A percentile compares a stretch with the other conserved stretches of the same genome.
phyloP scores from a whole-genome alignment of 2,888 invertebrate genomes.

The Tachina grossa region DNA sequence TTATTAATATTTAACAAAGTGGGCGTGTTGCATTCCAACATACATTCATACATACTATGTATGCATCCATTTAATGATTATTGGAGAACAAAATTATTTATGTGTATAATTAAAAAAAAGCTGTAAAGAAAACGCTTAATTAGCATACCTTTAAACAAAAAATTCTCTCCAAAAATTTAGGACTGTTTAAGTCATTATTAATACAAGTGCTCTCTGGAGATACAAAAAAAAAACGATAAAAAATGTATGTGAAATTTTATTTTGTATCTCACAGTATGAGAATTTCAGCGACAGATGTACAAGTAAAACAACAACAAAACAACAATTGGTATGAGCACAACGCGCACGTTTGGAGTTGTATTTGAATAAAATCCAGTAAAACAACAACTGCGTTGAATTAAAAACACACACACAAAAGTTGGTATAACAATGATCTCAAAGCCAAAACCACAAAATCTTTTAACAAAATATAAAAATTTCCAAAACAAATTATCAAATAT shows the following conservation, averaged over 20 bases:
- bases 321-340: constrained; percentile 6
- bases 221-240: constrained; percentile 41
- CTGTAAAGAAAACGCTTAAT: constrained; percentile 32
- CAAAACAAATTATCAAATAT: constrained; percentile 20
- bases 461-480: constrained; percentile 15
- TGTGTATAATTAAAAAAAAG: not conserved
- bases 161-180: not conserved
- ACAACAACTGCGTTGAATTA: constrained; percentile 6
- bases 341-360: constrained; percentile 38
- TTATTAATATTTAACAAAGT: too few species aligned
- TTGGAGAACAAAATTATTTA: too few species aligned
- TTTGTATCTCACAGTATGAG: constrained; percentile 21
- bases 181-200: not conserved
- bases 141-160: not conserved
- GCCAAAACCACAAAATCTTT: constrained; percentile 48
- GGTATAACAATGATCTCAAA: constrained; percentile 60
- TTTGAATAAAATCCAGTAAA: constrained; percentile 48
- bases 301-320: constrained; percentile 34
- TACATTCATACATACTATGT: too few species aligned
- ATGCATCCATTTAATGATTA: too few species aligned
- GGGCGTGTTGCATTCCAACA: too few species aligned
- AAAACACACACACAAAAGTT: not conserved
- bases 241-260: not conserved
- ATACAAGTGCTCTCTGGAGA: constrained; percentile 54
- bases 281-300: constrained; percentile 46